Evolutionary conservation across 2,888 invertebrate species (phyloP).

Genomic region (Netelia fuscicornis): DNA sequence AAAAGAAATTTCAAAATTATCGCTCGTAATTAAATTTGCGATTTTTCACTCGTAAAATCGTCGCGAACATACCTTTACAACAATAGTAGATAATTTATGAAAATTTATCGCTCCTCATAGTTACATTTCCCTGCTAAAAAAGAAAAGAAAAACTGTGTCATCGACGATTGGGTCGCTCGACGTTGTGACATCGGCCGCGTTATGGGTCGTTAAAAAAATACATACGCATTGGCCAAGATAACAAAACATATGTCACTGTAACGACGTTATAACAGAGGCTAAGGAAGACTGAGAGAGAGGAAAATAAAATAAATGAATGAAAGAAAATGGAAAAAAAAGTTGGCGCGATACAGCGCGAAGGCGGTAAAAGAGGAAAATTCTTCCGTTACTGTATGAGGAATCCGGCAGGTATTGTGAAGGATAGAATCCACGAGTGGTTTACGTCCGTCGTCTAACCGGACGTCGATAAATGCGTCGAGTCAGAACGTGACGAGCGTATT

Average conservation of each 20-base stretch:
- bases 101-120: no score
- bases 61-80: no score
- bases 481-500: conserved; percentile 46
- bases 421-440: conserved; percentile 16
- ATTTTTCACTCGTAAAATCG: no score
- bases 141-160: no score
- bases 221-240: not conserved
- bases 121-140: no score
- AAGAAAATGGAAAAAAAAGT: not conserved
- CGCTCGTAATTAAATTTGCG: no score
- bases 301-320: not conserved
- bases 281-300: not conserved
- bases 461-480: conserved; percentile 59
- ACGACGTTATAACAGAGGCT: not conserved
- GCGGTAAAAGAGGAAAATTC: conserved; percentile 12
- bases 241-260: not conserved
- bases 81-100: no score
- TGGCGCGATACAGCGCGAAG: not conserved
- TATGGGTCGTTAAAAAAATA: not conserved
- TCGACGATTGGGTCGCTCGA: no score
- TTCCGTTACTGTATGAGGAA: conserved; percentile 1
- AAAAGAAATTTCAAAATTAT: no score
- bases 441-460: conserved; percentile 47
- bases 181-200: no score
- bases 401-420: not conserved